Percentiles rank a stretch among this genome's conserved stretches.
Evolutionary conservation across 2,888 invertebrate genomes (phyloP).

Genomic region (Bursaphelenchus okinawaensis): DNA sequence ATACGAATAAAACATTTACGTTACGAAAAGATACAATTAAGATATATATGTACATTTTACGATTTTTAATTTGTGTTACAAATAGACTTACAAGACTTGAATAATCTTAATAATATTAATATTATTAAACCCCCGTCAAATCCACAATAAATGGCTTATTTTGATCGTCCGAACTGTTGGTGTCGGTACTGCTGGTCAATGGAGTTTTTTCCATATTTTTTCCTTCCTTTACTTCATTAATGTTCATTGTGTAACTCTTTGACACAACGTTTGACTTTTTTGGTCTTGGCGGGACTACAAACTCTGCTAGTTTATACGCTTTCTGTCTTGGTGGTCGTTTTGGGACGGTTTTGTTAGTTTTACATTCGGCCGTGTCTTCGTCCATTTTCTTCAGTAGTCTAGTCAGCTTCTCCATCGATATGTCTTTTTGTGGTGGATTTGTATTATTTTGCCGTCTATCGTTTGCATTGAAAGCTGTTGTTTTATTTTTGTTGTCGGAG

Average conservation of each 20-base stretch:
- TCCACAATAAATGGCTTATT: neutral
- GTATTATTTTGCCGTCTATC: neutral
- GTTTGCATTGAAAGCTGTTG: too few species aligned
- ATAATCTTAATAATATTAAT: too few species aligned
- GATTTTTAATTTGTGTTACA: too few species aligned
- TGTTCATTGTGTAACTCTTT: neutral
- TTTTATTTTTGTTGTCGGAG: too few species aligned
- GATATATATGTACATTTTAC: too few species aligned
- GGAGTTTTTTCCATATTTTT: neutral
- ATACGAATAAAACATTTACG: too few species aligned
- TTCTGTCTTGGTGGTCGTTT: neutral
- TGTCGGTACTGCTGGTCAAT: neutral
- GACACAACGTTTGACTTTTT: neutral
- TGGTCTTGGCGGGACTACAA: neutral
- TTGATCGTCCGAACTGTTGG: neutral
- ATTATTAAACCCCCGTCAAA: neutral
- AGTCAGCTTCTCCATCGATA: neutral
- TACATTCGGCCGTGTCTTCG: neutral
- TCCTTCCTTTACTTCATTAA: neutral
- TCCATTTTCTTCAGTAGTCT: neutral
- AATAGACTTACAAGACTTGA: too few species aligned
- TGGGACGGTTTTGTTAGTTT: neutral
- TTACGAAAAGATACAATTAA: too few species aligned
- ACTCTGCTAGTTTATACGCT: neutral
- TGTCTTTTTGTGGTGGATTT: neutral